Base-by-base conservation (phyloP, 1,140 invertebrate species). In the Macrobrachium nipponense region DNA sequence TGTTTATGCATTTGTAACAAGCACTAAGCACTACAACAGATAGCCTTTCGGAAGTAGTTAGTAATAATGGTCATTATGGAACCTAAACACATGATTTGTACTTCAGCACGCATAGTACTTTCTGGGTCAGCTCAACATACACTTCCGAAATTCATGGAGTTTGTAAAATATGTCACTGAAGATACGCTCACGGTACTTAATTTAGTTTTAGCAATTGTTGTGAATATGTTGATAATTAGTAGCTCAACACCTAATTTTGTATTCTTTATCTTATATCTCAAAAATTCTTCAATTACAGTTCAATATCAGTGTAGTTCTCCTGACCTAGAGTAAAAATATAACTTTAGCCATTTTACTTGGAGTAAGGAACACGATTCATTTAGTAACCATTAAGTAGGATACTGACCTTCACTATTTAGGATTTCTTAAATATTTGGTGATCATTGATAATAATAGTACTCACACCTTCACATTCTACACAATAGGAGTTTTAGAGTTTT, bases 351-450 rank as follows among this genome's bases (percentile, higher is more conserved):
- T 60, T 61, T 43, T 23, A 61, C 81, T 82, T 82, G 81, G 81
- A 82, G 81, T 72, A 82, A 82, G 81, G 70, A 82, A 82, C 70
- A 59, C 68, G 17, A 82, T 15, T n/a, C 20, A 82, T 43, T 66
- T 66, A 17, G 23, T 43, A 80, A 17, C 77, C 59, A 79, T 61
- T 61, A 61, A 51, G 14, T 36, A 36, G 23, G 70, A 23, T 73
- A 11, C 51, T 51, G 51, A 51, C 51, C 51, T 12, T 51, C 51
- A 51, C 12, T 51, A 51, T 51, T 51, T 51, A 51, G 51, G 12
- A 23, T 68, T n/a, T 68, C 27, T 20, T 68, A 11, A 15, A 27
- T 0, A 27, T 17, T 70, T 70, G 8, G 15, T 70, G 17, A 27
- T 70, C 36, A 27, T 20, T 70, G 68, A 43, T 23, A 70, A 70